These are phyloP conservation scores for Xestia xanthographa DNA, from an alignment of 2,888 invertebrate species.

Conservation along the genomic window DNA sequence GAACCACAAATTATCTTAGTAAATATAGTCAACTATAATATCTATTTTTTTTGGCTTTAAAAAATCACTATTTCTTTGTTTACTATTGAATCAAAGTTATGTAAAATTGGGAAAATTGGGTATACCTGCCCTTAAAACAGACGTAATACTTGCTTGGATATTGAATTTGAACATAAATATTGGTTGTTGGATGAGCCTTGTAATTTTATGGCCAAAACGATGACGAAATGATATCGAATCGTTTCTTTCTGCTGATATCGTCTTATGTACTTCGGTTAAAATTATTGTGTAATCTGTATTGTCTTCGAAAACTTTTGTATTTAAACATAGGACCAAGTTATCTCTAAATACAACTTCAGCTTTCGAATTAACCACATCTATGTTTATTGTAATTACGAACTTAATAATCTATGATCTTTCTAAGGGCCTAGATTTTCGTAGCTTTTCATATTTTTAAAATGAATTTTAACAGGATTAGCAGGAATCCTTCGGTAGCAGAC, in stretches of 20 bases:
- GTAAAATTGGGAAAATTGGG: too few species aligned
- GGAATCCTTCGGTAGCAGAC: too few species aligned
- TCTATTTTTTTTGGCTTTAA: too few species aligned
- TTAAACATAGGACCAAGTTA: not conserved
- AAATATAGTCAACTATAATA: too few species aligned
- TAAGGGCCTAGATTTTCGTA: not conserved
- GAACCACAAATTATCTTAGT: too few species aligned
- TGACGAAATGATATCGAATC: constrained; percentile 6
- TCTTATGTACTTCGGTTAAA: not conserved
- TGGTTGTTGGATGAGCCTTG: constrained; percentile 4
- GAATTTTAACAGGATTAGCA: too few species aligned
- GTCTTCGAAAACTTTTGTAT: not conserved
- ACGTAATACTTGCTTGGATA: not conserved
- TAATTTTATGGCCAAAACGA: constrained; percentile 20
- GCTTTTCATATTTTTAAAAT: too few species aligned
- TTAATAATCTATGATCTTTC: not conserved
- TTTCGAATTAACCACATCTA: not conserved
- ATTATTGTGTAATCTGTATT: not conserved
- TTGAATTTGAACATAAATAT: constrained; percentile 10
- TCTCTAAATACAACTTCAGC: not conserved
- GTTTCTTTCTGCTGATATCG: not conserved
- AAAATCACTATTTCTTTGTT: too few species aligned
- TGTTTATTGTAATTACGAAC: not conserved
- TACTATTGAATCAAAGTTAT: too few species aligned
- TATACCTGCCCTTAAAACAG: too few species aligned